Percentiles rank a stretch among this genome's conserved stretches.
Conservation (phyloP, 2,797 vertebrate genomes). For the Darevskia mixta region DNA sequence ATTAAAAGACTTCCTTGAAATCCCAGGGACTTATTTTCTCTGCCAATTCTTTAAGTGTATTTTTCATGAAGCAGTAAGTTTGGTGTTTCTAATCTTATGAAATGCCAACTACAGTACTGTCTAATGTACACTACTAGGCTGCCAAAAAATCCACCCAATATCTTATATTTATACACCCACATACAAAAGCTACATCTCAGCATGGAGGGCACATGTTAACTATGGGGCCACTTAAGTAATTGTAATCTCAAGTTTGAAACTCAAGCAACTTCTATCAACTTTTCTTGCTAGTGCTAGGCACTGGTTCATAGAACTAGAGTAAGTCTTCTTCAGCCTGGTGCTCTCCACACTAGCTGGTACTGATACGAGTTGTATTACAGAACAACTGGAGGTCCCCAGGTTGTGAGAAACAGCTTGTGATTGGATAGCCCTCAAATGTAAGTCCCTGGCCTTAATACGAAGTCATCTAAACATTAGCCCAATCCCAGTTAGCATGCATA, state of each 20-base stretch:
- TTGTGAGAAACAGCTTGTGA: too few relatives aligned
- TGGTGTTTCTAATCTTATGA: conserved; percentile 55
- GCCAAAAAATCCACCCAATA: conserved; percentile 46
- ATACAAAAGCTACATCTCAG: conserved; percentile 50
- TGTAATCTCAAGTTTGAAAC: background rate
- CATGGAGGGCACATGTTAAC: conserved; percentile 42
- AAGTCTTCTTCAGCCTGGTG: too few relatives aligned
- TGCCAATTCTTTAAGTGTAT: conserved; percentile 42
- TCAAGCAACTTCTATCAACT: background rate
- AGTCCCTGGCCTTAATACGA: too few relatives aligned
- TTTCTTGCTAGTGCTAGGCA: background rate
- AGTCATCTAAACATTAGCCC: too few relatives aligned
- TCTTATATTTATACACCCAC: conserved; percentile 30
- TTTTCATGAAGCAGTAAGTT: conserved; percentile 55
- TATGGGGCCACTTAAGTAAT: conserved; percentile 11
- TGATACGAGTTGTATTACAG: too few relatives aligned
- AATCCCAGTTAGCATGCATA: too few relatives aligned
- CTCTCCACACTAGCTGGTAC: too few relatives aligned
- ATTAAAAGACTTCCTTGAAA: conserved; percentile 59
- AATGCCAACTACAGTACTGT: conserved; percentile 50
- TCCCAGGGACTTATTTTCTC: conserved; percentile 58
- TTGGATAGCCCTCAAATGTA: too few relatives aligned
- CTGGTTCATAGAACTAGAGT: background rate
- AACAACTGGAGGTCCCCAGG: too few relatives aligned
- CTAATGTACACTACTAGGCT: conserved; percentile 47